Conservation (phyloP, 2,113 vertebrate species). For the Mesitornis unicolor region DNA sequence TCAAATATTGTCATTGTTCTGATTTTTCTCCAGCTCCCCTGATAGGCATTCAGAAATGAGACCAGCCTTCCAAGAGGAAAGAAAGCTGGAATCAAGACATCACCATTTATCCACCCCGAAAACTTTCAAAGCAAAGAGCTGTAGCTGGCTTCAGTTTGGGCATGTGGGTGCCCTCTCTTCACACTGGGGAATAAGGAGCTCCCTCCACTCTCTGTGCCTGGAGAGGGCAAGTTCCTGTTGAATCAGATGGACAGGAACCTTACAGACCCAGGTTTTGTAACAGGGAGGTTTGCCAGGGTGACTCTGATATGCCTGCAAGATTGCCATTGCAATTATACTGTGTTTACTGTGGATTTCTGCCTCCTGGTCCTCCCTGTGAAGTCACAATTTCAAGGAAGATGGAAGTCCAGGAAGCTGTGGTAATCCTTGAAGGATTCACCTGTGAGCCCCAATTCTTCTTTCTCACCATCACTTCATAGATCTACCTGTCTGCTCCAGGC, state of each 20-base stretch:
- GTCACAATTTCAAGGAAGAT: not conserved
- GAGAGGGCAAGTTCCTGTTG: not conserved
- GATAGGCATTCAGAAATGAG: not conserved
- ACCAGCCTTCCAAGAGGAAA: not conserved
- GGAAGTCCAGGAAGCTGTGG: not conserved
- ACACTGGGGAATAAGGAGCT: not conserved
- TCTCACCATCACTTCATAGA: not conserved
- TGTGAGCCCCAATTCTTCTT: not conserved
- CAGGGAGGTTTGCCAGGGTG: not conserved
- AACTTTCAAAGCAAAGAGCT: not conserved
- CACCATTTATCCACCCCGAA: not conserved
- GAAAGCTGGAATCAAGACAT: not conserved
- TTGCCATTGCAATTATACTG: not conserved
- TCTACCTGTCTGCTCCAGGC: not conserved
- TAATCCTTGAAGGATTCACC: not conserved
- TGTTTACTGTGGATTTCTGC: not conserved
- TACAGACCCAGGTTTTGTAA: not conserved
- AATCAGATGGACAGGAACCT: not conserved
- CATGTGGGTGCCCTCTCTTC: not conserved
- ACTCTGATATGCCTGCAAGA: not conserved
- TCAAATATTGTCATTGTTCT: constrained; percentile 1
- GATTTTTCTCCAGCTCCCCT: not conserved
- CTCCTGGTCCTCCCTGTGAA: not conserved
- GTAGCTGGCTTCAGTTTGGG: not conserved
- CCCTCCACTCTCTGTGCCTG: not conserved